Percentiles rank a stretch among this genome's conserved stretches.
Conservation (phyloP, 2,797 vertebrate species). For the Caiman crocodilus region DNA sequence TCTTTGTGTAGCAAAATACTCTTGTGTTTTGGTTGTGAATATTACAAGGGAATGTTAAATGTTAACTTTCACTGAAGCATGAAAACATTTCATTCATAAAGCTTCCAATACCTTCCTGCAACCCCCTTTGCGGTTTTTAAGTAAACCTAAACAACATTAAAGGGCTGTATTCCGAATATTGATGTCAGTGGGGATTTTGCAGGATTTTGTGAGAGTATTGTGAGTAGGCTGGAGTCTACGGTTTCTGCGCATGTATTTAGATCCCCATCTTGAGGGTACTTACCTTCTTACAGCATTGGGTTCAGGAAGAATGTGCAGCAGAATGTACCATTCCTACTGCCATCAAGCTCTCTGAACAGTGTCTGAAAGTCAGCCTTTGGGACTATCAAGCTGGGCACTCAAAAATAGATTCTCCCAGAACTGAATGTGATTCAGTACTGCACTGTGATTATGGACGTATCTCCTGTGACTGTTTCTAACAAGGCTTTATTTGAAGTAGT, state of each 20-base stretch:
- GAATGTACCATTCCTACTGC: background rate
- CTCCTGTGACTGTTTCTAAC: background rate
- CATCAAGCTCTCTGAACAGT: background rate
- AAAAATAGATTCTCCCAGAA: background rate
- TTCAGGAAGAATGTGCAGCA: background rate
- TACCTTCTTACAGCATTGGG: background rate
- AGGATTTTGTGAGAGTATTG: background rate
- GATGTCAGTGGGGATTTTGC: background rate
- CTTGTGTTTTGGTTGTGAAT: accelerated
- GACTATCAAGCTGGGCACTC: background rate
- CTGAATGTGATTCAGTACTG: background rate
- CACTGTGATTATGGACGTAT: background rate
- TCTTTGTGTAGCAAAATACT: background rate
- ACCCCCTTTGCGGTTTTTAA: background rate
- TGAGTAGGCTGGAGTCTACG: background rate
- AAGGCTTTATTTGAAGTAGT: background rate
- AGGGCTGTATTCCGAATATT: background rate
- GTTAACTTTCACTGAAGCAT: accelerated
- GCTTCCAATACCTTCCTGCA: background rate
- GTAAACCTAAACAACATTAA: background rate
- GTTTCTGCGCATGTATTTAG: background rate
- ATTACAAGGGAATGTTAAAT: background rate
- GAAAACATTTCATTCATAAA: background rate
- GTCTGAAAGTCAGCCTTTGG: background rate
- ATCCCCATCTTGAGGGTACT: background rate